Conservation (phyloP, 2,888 invertebrate genomes). For the Synanthedon vespiformis region DNA sequence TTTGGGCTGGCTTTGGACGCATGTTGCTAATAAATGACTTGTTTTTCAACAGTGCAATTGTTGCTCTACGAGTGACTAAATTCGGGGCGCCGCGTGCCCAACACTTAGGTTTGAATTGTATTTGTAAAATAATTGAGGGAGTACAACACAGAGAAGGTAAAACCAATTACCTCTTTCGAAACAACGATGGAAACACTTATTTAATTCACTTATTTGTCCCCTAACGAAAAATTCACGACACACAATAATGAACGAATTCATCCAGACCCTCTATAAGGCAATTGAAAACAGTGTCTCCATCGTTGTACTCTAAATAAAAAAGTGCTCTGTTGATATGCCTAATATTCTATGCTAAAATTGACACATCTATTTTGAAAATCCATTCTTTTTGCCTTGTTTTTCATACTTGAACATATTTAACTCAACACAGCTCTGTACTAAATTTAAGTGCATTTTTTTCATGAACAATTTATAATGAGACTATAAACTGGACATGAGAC, state of each 20-base stretch:
- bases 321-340: slow-evolving; percentile 7
- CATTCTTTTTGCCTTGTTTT: not conserved
- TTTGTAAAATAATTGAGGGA: slow-evolving; percentile 66
- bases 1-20: slow-evolving; percentile 61
- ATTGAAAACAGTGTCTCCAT: slow-evolving; percentile 36
- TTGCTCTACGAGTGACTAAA: slow-evolving; percentile 69
- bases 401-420: slow-evolving; percentile 10
- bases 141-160: slow-evolving; percentile 65
- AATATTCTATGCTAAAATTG: not conserved
- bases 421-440: slow-evolving; percentile 28
- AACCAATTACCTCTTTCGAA: slow-evolving; percentile 53
- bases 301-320: slow-evolving; percentile 21
- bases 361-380: too few relatives aligned
- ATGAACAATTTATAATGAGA: slow-evolving; percentile 41
- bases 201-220: not conserved
- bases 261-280: not conserved
- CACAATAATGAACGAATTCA: not conserved
- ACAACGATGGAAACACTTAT: slow-evolving; percentile 39
- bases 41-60: slow-evolving; percentile 70
- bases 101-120: slow-evolving; percentile 70
- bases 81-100: slow-evolving; percentile 68
- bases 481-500: slow-evolving; percentile 43
- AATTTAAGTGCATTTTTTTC: slow-evolving; percentile 33
- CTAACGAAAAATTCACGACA: not conserved
- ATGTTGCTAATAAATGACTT: slow-evolving; percentile 71